phyloP scores from a whole-genome alignment of 2,113 vertebrate species.

The Sturnira hondurensis region DNA sequence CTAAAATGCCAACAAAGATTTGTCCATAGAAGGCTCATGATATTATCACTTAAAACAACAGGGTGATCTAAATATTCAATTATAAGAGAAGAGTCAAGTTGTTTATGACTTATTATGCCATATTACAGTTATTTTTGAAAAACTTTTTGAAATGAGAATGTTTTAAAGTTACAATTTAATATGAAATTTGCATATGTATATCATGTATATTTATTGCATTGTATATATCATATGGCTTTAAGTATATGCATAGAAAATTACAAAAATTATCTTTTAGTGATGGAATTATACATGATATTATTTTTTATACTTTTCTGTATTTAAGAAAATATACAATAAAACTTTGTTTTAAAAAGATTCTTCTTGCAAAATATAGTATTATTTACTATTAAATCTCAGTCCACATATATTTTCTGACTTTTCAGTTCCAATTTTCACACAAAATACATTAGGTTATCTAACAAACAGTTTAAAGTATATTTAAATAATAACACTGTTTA shows the following conservation, averaged over 20 bases:
- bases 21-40: not conserved
- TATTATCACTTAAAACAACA: not conserved
- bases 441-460: slow-evolving; percentile 20
- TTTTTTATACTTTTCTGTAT: slow-evolving; percentile 12
- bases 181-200: not conserved
- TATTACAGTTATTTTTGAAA: not conserved
- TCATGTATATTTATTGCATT: not conserved
- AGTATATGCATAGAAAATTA: not conserved
- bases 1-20: not conserved
- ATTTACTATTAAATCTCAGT: not conserved
- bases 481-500: slow-evolving; percentile 8
- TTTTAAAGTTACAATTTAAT: not conserved
- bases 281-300: not conserved
- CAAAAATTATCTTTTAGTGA: slow-evolving; percentile 25
- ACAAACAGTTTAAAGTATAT: not conserved
- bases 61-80: not conserved
- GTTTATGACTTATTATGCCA: not conserved
- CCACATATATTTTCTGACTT: not conserved
- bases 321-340: slow-evolving; percentile 31
- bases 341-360: not conserved
- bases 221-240: not conserved
- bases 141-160: slow-evolving; percentile 17
- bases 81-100: not conserved
- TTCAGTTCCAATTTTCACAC: slow-evolving; percentile 18
- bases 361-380: not conserved